These are phyloP conservation scores for Temnothorax longispinosus DNA, from an alignment of 1,140 invertebrate species.

Conservation along the genomic window DNA sequence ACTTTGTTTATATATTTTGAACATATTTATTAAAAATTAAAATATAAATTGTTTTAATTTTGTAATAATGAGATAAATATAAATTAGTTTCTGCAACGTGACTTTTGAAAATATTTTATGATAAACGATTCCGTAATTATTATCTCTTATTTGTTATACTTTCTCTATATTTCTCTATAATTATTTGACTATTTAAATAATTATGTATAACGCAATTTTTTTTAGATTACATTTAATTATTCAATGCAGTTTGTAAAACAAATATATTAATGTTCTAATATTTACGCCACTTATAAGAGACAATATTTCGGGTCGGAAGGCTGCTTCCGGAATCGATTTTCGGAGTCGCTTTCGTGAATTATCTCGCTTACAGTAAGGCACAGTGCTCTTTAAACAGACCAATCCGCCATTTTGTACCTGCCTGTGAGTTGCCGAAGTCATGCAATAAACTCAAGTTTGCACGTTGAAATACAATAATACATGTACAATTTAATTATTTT, in stretches of 20 bases:
- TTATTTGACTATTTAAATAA: not conserved
- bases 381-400: not conserved
- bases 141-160: not conserved
- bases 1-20: not conserved
- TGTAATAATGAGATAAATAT: not conserved
- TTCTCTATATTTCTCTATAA: not conserved
- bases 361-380: not conserved
- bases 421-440: not conserved
- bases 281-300: not conserved
- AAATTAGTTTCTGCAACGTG: not conserved
- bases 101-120: not conserved
- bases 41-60: not conserved
- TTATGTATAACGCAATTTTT: not conserved
- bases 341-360: not conserved
- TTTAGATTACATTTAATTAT: not conserved
- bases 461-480: not conserved
- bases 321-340: not conserved
- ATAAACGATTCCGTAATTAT: not conserved
- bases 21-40: not conserved
- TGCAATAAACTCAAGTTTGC: not conserved
- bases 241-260: not conserved
- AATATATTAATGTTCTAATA: not conserved
- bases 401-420: not conserved
- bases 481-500: not conserved
- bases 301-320: not conserved